phyloP scores from a whole-genome alignment of 2,888 invertebrate species.

The Lucinisca nassula region DNA sequence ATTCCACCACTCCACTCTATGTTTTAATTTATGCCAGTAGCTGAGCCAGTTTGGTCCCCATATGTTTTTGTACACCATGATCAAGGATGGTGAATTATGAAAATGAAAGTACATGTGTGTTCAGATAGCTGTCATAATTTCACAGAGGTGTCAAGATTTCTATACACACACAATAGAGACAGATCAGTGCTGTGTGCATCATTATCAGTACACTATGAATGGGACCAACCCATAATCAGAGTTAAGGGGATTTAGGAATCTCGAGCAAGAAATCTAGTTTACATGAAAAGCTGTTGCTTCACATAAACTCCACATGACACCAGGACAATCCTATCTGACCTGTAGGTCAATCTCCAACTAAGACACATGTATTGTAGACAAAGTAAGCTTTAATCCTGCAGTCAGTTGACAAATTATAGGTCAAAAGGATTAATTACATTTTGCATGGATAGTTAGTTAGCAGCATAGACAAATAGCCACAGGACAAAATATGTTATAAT shows the following conservation, averaged over 20 bases:
- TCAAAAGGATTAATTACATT: not conserved
- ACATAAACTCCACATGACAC: conserved; percentile 32
- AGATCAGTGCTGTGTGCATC: not conserved
- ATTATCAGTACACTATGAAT: not conserved
- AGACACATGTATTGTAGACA: not conserved
- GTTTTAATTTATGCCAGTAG: too few species aligned
- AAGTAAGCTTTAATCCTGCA: not conserved
- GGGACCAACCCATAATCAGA: not conserved
- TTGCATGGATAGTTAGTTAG: not conserved
- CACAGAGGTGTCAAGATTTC: not conserved
- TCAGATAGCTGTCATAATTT: not conserved
- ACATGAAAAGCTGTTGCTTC: conserved; percentile 1
- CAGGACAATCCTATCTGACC: conserved; percentile 31
- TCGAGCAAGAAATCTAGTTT: not conserved
- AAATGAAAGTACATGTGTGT: not conserved
- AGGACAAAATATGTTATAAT: not conserved
- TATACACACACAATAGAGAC: not conserved
- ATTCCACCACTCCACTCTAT: too few species aligned
- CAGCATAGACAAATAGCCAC: not conserved
- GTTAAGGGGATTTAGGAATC: not conserved
- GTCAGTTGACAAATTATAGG: not conserved
- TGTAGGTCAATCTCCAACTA: not conserved
- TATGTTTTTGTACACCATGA: too few species aligned
- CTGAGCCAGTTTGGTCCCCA: too few species aligned
- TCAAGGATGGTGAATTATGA: not conserved